These are phyloP conservation scores for Drosophila mulleri DNA, from an alignment of 2,888 invertebrate species.

Conservation along the genomic window DNA sequence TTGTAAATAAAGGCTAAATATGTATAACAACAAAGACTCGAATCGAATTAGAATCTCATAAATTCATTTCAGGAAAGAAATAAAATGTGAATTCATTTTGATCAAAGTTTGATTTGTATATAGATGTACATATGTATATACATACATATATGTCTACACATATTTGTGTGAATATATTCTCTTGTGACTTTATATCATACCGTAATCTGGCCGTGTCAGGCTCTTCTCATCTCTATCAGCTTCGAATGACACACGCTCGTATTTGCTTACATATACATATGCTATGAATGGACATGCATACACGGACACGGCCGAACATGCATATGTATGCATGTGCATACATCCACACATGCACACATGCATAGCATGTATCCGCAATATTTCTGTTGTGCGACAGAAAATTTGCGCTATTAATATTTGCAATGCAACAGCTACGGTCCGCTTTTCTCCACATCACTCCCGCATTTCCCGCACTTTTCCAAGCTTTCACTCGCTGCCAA, in stretches of 20 bases:
- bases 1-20: too few relatives aligned
- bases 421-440: constrained; percentile 63
- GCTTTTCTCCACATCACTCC: neutral
- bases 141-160: neutral
- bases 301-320: constrained; percentile 11
- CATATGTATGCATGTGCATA: neutral
- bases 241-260: constrained; percentile 29
- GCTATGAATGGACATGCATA: constrained; percentile 9
- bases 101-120: neutral
- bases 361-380: constrained; percentile 32
- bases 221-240: constrained; percentile 19
- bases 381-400: constrained; percentile 62
- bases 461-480: constrained; percentile 30
- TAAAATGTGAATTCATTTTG: neutral
- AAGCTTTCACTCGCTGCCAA: constrained; percentile 46
- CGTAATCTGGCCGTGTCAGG: constrained; percentile 1
- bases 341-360: neutral
- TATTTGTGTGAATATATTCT: neutral
- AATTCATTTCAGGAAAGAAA: neutral
- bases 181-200: neutral
- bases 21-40: accelerated
- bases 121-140: neutral
- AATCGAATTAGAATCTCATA: neutral
- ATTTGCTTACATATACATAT: constrained; percentile 9
- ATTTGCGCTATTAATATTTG: constrained; percentile 77